Percentiles rank a stretch among this genome's conserved stretches.
Conservation (phyloP, 2,797 vertebrate genomes). For the Hippopotamyrus pictus region DNA sequence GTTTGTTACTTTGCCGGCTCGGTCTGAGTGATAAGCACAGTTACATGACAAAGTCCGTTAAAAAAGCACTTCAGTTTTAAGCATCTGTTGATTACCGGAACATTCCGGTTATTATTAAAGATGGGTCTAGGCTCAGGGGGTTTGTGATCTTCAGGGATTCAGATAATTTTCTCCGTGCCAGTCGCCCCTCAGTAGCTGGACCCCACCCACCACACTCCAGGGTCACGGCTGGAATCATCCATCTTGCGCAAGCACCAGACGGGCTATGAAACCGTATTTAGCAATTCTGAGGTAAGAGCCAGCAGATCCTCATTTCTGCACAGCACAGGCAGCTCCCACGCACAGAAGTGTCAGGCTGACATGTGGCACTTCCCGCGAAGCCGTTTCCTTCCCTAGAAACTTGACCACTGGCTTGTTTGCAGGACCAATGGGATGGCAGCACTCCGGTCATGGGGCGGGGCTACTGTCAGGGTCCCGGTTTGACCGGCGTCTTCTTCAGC, state of each 20-base stretch:
- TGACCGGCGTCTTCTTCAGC: background rate
- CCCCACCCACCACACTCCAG: background rate
- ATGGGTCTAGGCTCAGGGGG: background rate
- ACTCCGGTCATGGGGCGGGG: background rate
- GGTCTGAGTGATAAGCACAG: background rate
- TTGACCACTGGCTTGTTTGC: background rate
- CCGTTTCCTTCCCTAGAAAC: background rate
- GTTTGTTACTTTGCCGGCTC: background rate
- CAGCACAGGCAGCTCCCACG: background rate
- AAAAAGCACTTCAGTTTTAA: background rate
- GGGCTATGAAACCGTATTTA: background rate
- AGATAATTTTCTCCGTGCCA: background rate
- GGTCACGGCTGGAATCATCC: background rate
- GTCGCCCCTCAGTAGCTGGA: background rate
- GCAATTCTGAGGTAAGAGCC: background rate
- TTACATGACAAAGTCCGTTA: background rate
- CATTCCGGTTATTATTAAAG: background rate
- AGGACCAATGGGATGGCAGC: background rate
- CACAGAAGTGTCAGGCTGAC: background rate
- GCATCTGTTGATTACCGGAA: background rate
- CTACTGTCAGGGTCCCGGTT: background rate
- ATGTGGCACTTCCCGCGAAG: background rate
- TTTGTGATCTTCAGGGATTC: background rate
- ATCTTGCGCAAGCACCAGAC: constrained; percentile 10
- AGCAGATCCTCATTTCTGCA: background rate